Base-by-base conservation (phyloP, 2,888 invertebrate genomes). In the Limenitis camilla region DNA sequence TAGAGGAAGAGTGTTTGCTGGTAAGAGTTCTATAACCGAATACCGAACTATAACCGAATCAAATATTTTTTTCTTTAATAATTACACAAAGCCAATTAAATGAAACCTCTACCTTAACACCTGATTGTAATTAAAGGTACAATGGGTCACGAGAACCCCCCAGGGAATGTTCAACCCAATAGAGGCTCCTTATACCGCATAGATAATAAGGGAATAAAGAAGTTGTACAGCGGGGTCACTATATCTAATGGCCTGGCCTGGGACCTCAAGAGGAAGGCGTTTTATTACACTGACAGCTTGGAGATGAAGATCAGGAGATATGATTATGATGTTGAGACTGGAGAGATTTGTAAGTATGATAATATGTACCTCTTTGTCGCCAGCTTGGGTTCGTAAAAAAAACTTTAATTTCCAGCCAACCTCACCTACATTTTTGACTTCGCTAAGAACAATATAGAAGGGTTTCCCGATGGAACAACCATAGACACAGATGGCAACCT, bases 211-310 rank as follows among this genome's bases (percentile, higher is more conserved):
- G 74, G 67, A 9, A 49, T 75, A 35, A 62, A 61, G 32, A 71
- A 65, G 39, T 42, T 81, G 9, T 74, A 53, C 0, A 65, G 65
- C 1, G 57, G 61, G 0, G 76, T 93, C 7, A 84, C 87, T 42
- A 88, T 94, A 61, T 92, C 94, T 10, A 95, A 96, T 74, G 95
- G 95, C 0, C 77, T 95, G 35, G 92, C 93, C 6, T 96, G 95
- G 94, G 91, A 92, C 65, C 73, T 88, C 9, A 82, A 89, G 57
- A 78, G 88, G 56, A 90, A 89, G 51, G 91, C 90, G 46, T 90
- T 95, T 83, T 94, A 92, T 74, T 94, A 91, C 74, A 92, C 91
- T 1, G 94, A 95, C 78, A 92, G 93, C 0, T 71, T 89, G 5
- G 91, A 91, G 60, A 71, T 78, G 42, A 89, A 90, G 52, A 89